These are phyloP conservation scores for Motacilla alba DNA, from an alignment of 2,113 vertebrate genomes.

Conservation along the genomic window DNA sequence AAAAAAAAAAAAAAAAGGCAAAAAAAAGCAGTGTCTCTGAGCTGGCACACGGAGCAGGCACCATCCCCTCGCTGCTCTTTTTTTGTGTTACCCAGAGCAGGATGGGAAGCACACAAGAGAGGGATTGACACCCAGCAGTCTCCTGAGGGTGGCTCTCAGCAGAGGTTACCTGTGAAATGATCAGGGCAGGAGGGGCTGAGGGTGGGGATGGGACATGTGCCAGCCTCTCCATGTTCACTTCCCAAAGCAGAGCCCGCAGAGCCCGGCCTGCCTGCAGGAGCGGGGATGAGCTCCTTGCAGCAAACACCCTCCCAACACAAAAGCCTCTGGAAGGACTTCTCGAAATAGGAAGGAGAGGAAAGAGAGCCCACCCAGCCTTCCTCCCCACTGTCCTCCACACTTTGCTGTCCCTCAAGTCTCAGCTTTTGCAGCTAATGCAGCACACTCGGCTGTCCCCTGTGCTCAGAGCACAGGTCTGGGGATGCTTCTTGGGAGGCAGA, in stretches of 20 bases:
- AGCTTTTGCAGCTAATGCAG: background rate
- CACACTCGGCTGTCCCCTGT: background rate
- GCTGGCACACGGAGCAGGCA: too few relatives aligned
- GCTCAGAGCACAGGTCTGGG: background rate
- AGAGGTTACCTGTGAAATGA: accelerated
- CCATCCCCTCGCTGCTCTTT: too few relatives aligned
- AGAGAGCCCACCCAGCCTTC: background rate
- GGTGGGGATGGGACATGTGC: background rate
- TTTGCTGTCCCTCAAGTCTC: background rate
- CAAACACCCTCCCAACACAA: background rate
- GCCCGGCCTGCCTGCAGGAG: accelerated
- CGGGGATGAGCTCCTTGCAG: background rate
- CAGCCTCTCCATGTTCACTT: accelerated
- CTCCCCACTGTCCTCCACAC: too few relatives aligned
- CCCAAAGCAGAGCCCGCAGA: background rate
- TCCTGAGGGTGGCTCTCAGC: background rate
- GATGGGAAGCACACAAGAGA: background rate
- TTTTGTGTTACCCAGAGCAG: background rate
- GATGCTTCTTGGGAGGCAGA: background rate
- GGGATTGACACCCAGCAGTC: accelerated
- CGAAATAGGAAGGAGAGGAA: background rate
- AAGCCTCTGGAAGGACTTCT: background rate
- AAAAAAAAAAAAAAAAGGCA: background rate
- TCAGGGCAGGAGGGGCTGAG: background rate
- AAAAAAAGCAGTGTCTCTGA: too few relatives aligned